Evolutionary conservation across 2,113 vertebrate species (phyloP).

Genomic region (Rhineura floridana): DNA sequence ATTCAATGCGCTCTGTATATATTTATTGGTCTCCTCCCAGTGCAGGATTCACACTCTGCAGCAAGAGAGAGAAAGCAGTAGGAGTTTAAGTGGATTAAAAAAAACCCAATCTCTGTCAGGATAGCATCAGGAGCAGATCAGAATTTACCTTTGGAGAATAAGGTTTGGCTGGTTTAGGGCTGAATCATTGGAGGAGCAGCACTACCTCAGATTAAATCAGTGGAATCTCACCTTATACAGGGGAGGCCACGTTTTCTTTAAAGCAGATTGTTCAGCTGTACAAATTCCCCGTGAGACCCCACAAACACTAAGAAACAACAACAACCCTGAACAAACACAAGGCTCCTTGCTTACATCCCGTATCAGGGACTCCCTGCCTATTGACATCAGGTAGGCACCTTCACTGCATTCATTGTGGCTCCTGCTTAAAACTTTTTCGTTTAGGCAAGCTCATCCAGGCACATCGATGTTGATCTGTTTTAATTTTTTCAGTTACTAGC

Average conservation of each 20-base stretch:
- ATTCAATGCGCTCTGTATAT: not conserved
- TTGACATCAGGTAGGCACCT: too few relatives aligned
- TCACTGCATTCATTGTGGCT: too few relatives aligned
- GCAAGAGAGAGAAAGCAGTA: not conserved
- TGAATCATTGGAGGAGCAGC: not conserved
- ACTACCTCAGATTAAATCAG: not conserved
- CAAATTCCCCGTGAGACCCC: too few relatives aligned
- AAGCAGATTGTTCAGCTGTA: not conserved
- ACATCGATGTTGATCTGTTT: too few relatives aligned
- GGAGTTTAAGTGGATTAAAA: not conserved
- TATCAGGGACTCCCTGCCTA: too few relatives aligned
- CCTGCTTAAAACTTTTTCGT: too few relatives aligned
- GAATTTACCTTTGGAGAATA: not conserved
- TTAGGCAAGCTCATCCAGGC: too few relatives aligned
- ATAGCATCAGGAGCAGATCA: not conserved
- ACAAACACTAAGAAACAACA: too few relatives aligned
- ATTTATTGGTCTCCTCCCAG: not conserved
- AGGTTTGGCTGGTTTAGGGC: not conserved
- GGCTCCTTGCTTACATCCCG: too few relatives aligned
- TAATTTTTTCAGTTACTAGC: too few relatives aligned
- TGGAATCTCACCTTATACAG: not conserved
- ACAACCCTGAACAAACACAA: too few relatives aligned
- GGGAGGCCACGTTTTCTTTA: not conserved
- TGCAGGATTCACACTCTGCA: not conserved
- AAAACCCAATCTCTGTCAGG: not conserved